phyloP scores from a whole-genome alignment of 2,797 vertebrate species.

The Trichosurus vulpecula region DNA sequence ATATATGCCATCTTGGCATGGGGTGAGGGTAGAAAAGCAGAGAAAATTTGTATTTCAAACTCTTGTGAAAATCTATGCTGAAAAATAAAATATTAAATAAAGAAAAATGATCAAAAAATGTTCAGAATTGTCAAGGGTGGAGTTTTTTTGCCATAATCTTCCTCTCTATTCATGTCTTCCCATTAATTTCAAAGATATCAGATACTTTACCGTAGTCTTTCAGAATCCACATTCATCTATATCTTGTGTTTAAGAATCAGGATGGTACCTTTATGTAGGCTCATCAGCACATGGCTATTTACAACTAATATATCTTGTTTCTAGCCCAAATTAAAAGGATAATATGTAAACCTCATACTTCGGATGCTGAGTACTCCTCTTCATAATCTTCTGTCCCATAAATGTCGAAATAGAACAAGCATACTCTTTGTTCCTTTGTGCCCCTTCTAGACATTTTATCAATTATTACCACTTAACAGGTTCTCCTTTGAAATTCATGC shows the following conservation, averaged over 20 bases:
- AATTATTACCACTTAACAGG: not conserved
- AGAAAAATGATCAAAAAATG: too few species aligned
- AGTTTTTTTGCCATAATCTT: not conserved
- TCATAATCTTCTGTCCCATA: not conserved
- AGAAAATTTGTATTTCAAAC: too few species aligned
- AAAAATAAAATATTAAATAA: too few species aligned
- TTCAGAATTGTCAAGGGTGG: not conserved
- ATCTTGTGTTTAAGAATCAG: not conserved
- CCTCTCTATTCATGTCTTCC: not conserved
- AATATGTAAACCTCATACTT: not conserved
- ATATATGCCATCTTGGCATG: too few species aligned
- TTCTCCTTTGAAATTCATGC: not conserved
- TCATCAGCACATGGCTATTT: not conserved
- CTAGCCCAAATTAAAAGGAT: too few species aligned
- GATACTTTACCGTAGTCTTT: not conserved
- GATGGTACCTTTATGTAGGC: not conserved
- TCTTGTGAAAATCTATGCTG: too few species aligned
- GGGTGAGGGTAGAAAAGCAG: too few species aligned
- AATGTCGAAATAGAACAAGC: not conserved
- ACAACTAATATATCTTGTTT: not conserved
- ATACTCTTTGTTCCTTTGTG: not conserved
- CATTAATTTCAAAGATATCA: not conserved
- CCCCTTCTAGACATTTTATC: not conserved
- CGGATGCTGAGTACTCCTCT: not conserved
- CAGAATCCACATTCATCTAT: not conserved